Evolutionary conservation across 2,888 invertebrate species (phyloP).

Genomic region (Hirtodrosophila trivittata): DNA sequence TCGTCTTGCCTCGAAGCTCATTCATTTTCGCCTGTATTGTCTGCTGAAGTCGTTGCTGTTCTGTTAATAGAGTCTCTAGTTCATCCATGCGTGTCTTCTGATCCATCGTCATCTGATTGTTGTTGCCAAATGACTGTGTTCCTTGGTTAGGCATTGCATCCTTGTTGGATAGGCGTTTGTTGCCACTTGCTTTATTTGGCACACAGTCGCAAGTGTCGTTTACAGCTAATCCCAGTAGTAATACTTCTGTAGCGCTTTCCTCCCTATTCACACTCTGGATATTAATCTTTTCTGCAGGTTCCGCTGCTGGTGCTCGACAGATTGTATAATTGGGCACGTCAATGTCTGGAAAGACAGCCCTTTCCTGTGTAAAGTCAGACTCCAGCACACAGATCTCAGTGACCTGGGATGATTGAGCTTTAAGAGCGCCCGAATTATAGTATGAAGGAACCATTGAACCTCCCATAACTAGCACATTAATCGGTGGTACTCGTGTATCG

Average conservation of each 20-base stretch:
- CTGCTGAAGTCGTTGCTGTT: too few relatives aligned
- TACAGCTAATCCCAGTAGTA: slow-evolving; percentile 20
- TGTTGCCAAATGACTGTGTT: too few relatives aligned
- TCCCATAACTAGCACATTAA: slow-evolving; percentile 41
- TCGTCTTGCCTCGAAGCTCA: too few relatives aligned
- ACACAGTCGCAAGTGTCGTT: too few relatives aligned
- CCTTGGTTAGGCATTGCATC: too few relatives aligned
- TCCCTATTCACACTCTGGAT: background rate
- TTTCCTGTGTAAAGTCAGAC: slow-evolving; percentile 49
- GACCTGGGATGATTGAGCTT: background rate
- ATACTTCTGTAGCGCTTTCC: slow-evolving; percentile 35
- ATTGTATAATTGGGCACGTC: slow-evolving; percentile 47
- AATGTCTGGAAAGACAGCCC: slow-evolving; percentile 33
- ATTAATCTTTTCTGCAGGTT: background rate
- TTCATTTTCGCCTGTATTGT: too few relatives aligned
- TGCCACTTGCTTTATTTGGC: too few relatives aligned
- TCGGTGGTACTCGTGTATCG: slow-evolving; percentile 3
- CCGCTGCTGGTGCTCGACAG: slow-evolving; percentile 25
- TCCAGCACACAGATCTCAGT: slow-evolving; percentile 54
- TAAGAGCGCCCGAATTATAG: slow-evolving; percentile 4
- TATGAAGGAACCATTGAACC: slow-evolving; percentile 37
- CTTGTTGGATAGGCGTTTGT: too few relatives aligned
- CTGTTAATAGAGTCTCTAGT: too few relatives aligned
- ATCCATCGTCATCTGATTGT: too few relatives aligned
- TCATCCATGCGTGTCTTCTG: too few relatives aligned